Percentiles rank a stretch among this genome's conserved stretches.
These are phyloP conservation scores for Phocoena sinus DNA, from an alignment of 2,113 vertebrate genomes.

Conservation along the genomic window DNA sequence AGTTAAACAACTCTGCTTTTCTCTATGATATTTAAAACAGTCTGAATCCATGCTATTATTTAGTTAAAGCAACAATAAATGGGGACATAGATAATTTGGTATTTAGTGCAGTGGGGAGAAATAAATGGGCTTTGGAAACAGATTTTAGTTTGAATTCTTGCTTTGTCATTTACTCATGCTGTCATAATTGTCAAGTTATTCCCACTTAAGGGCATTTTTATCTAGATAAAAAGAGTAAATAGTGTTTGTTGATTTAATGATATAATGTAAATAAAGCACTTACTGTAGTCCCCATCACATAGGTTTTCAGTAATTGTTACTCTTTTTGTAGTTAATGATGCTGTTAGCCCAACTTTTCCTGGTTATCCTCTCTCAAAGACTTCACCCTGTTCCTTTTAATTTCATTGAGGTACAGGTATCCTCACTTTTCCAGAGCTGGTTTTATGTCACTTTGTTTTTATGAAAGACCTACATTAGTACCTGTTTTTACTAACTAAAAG, in stretches of 20 bases:
- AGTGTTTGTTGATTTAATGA: neutral
- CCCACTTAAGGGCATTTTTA: neutral
- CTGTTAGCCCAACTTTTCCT: neutral
- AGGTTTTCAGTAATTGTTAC: neutral
- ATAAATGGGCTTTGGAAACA: neutral
- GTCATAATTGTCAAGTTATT: neutral
- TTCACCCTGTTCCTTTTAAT: neutral
- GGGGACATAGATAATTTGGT: neutral
- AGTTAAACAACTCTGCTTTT: constrained; percentile 20
- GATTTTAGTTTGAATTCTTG: neutral
- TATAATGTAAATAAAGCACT: neutral
- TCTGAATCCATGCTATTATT: neutral
- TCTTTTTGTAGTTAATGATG: neutral
- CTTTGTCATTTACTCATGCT: neutral
- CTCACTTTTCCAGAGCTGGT: neutral
- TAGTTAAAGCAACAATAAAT: neutral
- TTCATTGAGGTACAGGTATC: neutral
- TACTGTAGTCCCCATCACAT: too few species aligned
- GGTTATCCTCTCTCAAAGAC: neutral
- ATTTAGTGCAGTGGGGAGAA: neutral
- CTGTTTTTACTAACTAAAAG: neutral
- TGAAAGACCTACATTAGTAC: neutral
- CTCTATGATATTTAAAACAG: neutral
- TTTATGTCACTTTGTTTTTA: neutral
- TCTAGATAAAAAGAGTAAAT: neutral